These are phyloP conservation scores for Sprattus sprattus DNA, from an alignment of 2,113 vertebrate species.

Conservation along the genomic window DNA sequence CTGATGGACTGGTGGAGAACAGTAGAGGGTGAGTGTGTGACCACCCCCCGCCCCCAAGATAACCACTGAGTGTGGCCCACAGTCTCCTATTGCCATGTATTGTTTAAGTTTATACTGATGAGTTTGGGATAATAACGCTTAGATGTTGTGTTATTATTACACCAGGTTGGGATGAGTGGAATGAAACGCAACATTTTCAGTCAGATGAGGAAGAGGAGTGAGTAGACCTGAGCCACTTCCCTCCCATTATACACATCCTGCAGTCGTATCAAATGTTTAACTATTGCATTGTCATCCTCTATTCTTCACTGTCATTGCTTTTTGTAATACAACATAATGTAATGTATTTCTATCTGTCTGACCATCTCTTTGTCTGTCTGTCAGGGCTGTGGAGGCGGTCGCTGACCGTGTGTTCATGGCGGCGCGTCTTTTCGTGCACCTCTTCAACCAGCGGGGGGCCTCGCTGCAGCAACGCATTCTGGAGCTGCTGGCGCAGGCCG, in stretches of 20 bases:
- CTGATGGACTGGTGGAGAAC: conserved; percentile 68
- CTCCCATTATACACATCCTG: background rate
- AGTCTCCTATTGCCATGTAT: background rate
- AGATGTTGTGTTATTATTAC: background rate
- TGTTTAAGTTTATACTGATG: background rate
- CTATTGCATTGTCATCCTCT: too few species aligned
- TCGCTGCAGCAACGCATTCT: conserved; percentile 62
- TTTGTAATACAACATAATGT: too few species aligned
- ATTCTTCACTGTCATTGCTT: too few species aligned
- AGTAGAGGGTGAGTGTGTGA: conserved; percentile 57
- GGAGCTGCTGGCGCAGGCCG: conserved; percentile 64
- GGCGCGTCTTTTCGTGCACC: conserved; percentile 65
- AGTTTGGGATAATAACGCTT: background rate
- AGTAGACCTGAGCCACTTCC: background rate
- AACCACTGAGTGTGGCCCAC: too few species aligned
- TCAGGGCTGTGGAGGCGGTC: conserved; percentile 65
- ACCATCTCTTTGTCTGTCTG: background rate
- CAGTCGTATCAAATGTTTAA: too few species aligned
- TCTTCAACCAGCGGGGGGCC: conserved; percentile 62
- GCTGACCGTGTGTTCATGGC: conserved; percentile 74
- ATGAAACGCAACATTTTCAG: conserved; percentile 49
- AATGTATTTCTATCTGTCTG: background rate
- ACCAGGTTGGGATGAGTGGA: conserved; percentile 70
- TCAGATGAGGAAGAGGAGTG: conserved; percentile 50
- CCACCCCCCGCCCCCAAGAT: too few species aligned